Evolutionary conservation across 2,797 vertebrate species (phyloP), one percentile per base, ranked within the genome.

Genomic region (Enteromius mattozi): DNA sequence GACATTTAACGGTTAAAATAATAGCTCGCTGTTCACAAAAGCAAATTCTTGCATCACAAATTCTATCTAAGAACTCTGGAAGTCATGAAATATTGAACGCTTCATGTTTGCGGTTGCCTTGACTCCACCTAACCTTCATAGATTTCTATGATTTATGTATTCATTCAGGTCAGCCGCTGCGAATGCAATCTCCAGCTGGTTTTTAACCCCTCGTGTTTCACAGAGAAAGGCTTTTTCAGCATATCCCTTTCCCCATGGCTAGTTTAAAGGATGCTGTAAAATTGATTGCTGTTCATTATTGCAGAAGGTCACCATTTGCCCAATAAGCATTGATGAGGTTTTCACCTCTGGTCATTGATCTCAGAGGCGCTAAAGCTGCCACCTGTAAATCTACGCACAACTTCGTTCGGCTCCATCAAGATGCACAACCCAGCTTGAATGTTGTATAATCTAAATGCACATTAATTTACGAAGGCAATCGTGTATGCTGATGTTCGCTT

Each of bases 91-190:
- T 89, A 87, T 87, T 86, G 51, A 87, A 66, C 24, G 4, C 30
- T 84, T 88, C 27, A 51, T 78, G 80, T 87, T 77, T 75, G 83
- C 59, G 49, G 77, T 87, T 54, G 74, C 84, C 65, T 59, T 89
- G 75, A 86, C 86, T 84, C 79, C 66, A 59, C 54, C 27, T 87
- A 78, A 87, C 75, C 81, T 86, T 87, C 63, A 76, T 84, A 85
- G 76, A 87, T 89, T 87, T 37, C 70, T 86, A 80, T 82, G 82
- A 84, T 86, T 84, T 84, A 86, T 82, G 81, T 82, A 87, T 76
- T 82, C 82, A 76, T 80, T 86, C 80, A 76, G 82, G 84, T 80
- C 51, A 66, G 61, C 35, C 37, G 84, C 83, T 82, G 74, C 61
- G n/a, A 63, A 87, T 69, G 82, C 74, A 82, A 80, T 82, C 82